phyloP scores from a whole-genome alignment of 2,888 invertebrate genomes.

The Blastobasis lacticolella region DNA sequence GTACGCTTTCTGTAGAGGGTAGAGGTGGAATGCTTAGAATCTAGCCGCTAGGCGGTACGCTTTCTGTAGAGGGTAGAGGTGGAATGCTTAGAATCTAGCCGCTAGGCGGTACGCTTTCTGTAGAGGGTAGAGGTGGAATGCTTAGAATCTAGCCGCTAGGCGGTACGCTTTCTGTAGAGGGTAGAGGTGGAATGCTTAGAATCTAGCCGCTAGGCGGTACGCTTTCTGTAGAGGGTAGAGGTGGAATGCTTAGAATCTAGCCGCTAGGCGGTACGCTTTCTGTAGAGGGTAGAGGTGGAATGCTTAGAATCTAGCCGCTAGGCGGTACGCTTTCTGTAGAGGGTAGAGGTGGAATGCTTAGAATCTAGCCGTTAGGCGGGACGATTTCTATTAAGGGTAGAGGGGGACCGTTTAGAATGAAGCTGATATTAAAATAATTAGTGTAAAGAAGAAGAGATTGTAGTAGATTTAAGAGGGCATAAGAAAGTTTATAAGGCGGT shows the following conservation, averaged over 20 bases:
- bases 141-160: too few relatives aligned
- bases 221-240: slow-evolving; percentile 72
- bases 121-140: slow-evolving; percentile 5
- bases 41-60: slow-evolving; percentile 83
- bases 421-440: too few relatives aligned
- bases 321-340: slow-evolving; percentile 78
- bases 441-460: too few relatives aligned
- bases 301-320: too few relatives aligned
- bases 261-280: slow-evolving; percentile 82
- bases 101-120: slow-evolving; percentile 82
- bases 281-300: slow-evolving; percentile 31
- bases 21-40: too few relatives aligned
- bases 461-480: too few relatives aligned
- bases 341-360: not conserved
- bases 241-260: too few relatives aligned
- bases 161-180: slow-evolving; percentile 78
- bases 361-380: too few relatives aligned
- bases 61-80: slow-evolving; percentile 54
- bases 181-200: too few relatives aligned
- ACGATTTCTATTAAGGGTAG: slow-evolving; percentile 74
- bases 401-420: too few relatives aligned
- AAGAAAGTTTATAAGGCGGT: too few relatives aligned
- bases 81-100: too few relatives aligned
- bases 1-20: slow-evolving; percentile 77
- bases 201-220: slow-evolving; percentile 80